Conservation (phyloP, 2,888 invertebrate genomes). For the Hoplodrina blanda region DNA sequence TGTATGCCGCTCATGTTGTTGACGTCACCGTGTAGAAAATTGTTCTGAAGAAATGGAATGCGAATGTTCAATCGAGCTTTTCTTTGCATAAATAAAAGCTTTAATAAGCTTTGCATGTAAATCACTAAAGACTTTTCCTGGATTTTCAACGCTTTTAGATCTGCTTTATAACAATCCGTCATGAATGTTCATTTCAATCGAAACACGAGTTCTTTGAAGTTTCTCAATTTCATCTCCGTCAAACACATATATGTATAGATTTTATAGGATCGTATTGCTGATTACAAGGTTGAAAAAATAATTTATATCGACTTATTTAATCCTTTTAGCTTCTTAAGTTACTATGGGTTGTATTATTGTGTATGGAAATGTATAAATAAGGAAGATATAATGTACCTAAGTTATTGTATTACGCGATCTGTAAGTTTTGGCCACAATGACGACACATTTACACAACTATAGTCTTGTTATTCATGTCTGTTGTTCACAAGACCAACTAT, state of each 20-base stretch:
- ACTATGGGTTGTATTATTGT: background rate
- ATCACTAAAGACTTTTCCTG: background rate
- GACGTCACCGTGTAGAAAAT: constrained; percentile 45
- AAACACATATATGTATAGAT: no score
- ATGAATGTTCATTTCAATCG: background rate
- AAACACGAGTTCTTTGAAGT: background rate
- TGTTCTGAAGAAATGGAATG: constrained; percentile 31
- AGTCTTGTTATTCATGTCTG: constrained; percentile 36
- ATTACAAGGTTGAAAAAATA: no score
- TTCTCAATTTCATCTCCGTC: no score
- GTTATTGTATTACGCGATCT: constrained; percentile 21
- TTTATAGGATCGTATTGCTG: no score
- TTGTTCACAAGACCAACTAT: constrained; percentile 28
- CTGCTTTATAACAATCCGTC: background rate
- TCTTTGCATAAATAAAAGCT: constrained; percentile 18
- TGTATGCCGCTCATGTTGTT: constrained; percentile 20
- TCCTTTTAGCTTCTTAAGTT: background rate
- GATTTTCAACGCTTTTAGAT: background rate
- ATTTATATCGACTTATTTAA: no score
- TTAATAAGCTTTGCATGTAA: constrained; percentile 2
- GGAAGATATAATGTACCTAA: background rate
- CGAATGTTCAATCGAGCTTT: constrained; percentile 27
- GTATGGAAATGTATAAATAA: background rate
- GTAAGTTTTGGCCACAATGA: constrained; percentile 35
- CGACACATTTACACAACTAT: constrained; percentile 27